Evolutionary conservation across 2,888 invertebrate species (phyloP), one percentile per base, ranked within the genome.

Genomic region (Luperina nickerlii): DNA sequence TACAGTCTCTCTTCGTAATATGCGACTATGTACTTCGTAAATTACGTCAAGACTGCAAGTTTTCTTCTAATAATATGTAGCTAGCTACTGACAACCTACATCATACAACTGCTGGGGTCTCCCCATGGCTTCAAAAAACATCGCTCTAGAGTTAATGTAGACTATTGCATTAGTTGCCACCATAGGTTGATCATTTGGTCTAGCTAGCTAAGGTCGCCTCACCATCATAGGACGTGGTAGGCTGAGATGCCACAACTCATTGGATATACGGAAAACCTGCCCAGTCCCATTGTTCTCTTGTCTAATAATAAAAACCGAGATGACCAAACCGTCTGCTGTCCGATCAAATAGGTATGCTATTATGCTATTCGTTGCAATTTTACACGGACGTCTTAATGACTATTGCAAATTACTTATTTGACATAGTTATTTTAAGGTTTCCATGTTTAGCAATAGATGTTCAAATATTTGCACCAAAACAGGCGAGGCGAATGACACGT

Each of bases 371-470:
- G 24, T 65, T 66, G 9, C 9, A 45, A 48, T 54, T 79, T 24
- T 1, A 6, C 38, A 42, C 38, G 27, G 38, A 18, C n/a, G 2
- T 60, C 57, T 24, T 27, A 38, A 51, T 42, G 7, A 54, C 80
- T 57, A 32, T 81, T 66, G 45, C 65, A 72, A 79, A 79, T 72
- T 38, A 38, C 9, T 27, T 42, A 42, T 13, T 48, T 48, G 57
- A 24, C 5, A 72, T 66, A 24, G 65, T 66, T 32, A 54, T 42
- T 54, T 42, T 42, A 42, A 32, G 7, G n/a, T 20, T 32, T 70
- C 73, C 15, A 38, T 66, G 27, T 63, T 54, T 45, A 18, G 20
- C 0, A 62, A 38, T 42, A 13, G 0, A 20, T 13, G 20, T 71
- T 38, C 6, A 38, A n/a, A 20, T 57, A 27, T 51, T 42, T 24